Percentiles rank a stretch among this genome's conserved stretches.
These are phyloP conservation scores for Tor tambroides DNA, from an alignment of 2,113 vertebrate genomes.

Conservation along the genomic window DNA sequence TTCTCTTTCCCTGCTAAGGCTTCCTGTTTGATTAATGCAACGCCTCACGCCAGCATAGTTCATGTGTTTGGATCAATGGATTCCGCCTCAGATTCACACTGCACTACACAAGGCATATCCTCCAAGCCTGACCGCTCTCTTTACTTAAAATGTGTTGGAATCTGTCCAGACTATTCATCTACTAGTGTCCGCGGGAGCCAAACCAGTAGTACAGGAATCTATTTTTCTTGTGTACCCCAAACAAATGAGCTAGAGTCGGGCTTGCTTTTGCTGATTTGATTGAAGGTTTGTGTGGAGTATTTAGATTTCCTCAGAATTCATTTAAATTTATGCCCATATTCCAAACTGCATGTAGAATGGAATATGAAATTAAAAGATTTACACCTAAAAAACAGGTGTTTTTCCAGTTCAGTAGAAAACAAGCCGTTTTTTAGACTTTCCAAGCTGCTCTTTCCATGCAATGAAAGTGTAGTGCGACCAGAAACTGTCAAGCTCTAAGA, in stretches of 20 bases:
- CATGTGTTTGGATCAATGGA: conserved; percentile 34
- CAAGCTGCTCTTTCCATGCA: too few relatives aligned
- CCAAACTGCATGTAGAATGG: conserved; percentile 7
- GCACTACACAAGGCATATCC: neutral
- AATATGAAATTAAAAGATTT: conserved; percentile 29
- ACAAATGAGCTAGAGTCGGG: neutral
- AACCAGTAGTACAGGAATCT: neutral
- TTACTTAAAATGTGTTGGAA: neutral
- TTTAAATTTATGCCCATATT: neutral
- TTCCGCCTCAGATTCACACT: neutral
- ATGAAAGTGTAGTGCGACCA: neutral
- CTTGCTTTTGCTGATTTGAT: conserved; percentile 25
- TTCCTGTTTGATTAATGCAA: conserved; percentile 37
- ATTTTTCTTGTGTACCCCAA: conserved; percentile 6
- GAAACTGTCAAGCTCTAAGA: neutral
- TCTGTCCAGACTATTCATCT: conserved; percentile 9
- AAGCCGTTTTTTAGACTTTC: too few relatives aligned
- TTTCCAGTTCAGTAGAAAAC: too few relatives aligned
- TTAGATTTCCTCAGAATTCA: neutral
- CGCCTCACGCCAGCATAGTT: neutral
- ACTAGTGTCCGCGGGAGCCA: neutral
- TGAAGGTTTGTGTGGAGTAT: neutral
- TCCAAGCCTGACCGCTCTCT: neutral
- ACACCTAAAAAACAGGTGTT: neutral
- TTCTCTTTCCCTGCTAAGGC: neutral